These are phyloP conservation scores for Beroe ovata DNA, from an alignment of 37 sponge, comb jelly and placozoan genomes.

Conservation along the genomic window DNA sequence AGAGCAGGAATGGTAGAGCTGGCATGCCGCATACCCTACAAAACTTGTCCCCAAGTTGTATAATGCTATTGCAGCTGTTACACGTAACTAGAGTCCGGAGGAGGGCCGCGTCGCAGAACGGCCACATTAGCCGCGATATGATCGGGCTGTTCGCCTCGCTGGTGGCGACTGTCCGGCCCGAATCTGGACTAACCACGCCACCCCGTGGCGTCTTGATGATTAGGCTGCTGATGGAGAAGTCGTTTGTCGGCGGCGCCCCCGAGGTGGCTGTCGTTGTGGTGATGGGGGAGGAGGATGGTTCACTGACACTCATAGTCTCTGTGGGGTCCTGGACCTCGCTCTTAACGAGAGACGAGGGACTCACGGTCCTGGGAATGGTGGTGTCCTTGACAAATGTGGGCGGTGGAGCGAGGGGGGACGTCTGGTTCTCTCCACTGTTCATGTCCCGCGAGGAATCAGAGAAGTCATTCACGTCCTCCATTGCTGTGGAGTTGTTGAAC, in stretches of 20 bases:
- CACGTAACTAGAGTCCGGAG: slow-evolving; percentile 58
- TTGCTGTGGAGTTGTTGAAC: background rate
- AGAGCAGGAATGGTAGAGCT: slow-evolving; percentile 35
- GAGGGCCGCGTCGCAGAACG: slow-evolving; percentile 66
- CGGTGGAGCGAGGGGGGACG: slow-evolving; percentile 34
- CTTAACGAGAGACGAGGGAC: background rate
- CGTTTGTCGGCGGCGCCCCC: background rate
- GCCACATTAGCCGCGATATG: slow-evolving; percentile 66
- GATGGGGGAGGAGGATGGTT: background rate
- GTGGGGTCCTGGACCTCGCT: background rate
- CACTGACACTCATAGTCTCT: slow-evolving; percentile 10
- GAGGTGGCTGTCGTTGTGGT: background rate
- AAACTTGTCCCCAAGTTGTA: slow-evolving; percentile 56
- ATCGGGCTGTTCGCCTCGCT: background rate
- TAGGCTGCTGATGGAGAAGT: slow-evolving; percentile 29
- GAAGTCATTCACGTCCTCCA: slow-evolving; percentile 33
- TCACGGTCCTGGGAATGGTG: background rate
- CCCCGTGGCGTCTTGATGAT: background rate
- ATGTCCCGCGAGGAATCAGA: slow-evolving; percentile 53
- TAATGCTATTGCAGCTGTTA: slow-evolving; percentile 48
- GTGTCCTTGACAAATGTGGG: slow-evolving; percentile 64
- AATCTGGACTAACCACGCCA: background rate
- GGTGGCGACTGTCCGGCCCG: background rate
- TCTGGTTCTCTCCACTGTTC: background rate
- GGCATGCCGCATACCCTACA: slow-evolving; percentile 64